Base-by-base conservation (phyloP, 2,888 invertebrate species). In the Achlya flavicornis region DNA sequence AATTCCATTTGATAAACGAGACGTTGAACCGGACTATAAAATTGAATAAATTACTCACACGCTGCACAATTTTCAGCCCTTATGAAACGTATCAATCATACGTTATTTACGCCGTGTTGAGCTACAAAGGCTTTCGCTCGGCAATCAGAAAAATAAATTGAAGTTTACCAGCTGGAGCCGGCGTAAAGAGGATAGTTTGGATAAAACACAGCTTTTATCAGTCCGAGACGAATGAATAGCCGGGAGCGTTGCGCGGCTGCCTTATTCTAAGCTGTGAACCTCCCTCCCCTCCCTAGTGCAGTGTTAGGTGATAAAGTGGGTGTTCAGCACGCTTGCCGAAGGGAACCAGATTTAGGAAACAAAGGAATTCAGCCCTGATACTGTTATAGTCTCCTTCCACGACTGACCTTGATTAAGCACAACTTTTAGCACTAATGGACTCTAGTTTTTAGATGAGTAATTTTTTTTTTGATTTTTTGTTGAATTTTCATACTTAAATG, bases 41-140 rank as follows among this genome's bases (percentile, higher is more conserved):
- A 76, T 69, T 71, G 80, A 82, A 88, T 87, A 85, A 83, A 88
- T 86, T 84, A 85, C 81, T 74, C 67, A 75, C 74, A 76, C 73
- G 69, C 73, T 74, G 72, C 74, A 78, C 78, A 81, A 81, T 84
- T 83, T 80, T 76, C 73, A 78, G 71, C 73, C 76, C 65, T 68
- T 77, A 80, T 73, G 77, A 74, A 79, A 78, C 61, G 77, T 83
- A 86, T 85, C 81, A 81, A 83, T 85, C 85, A 82, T 82, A 64
- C 60, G 66, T 68, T 72, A 53, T 53, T 53, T 53, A 53, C 19
- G 53, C 53, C 19, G n/a, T 53, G 53, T 73, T 68, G 75, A 77
- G 77, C 69, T 70, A 70, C 69, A 71, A 69, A 69, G 68, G 64
- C 63, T 64, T 66, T 69, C 63, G 12, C 67, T 71, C 63, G 69